phyloP scores from a whole-genome alignment of 2,888 invertebrate species.

The Drosophila setosimentum region DNA sequence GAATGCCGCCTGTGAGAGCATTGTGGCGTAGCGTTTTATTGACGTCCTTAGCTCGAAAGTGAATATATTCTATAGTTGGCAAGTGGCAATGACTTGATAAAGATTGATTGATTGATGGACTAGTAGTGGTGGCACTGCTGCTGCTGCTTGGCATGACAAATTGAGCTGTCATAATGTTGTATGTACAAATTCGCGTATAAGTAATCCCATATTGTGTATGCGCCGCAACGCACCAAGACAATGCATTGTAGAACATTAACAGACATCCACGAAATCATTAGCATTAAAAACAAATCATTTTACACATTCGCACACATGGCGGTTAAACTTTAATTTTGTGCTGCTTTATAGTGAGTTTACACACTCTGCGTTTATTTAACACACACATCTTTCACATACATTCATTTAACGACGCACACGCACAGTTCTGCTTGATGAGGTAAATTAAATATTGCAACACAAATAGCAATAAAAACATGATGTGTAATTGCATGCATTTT shows the following conservation, averaged over 20 bases:
- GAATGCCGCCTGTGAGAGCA: slow-evolving; percentile 22
- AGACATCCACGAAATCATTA: slow-evolving; percentile 30
- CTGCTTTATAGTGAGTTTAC: slow-evolving; percentile 32
- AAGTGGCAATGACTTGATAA: slow-evolving; percentile 65
- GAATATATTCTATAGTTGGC: slow-evolving; percentile 33
- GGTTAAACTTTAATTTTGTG: slow-evolving; percentile 53
- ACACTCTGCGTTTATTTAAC: slow-evolving; percentile 15
- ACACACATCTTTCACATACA: slow-evolving; percentile 1
- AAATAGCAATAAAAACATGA: slow-evolving; percentile 68
- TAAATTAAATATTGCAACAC: slow-evolving; percentile 76
- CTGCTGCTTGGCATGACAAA: slow-evolving; percentile 62
- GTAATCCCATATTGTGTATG: slow-evolving; percentile 54
- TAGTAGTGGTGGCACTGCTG: slow-evolving; percentile 2
- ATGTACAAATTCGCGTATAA: slow-evolving; percentile 27
- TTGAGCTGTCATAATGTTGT: slow-evolving; percentile 69
- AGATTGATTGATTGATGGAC: slow-evolving; percentile 58
- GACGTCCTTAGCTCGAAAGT: slow-evolving; percentile 62
- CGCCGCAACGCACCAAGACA: slow-evolving; percentile 24
- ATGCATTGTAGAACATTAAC: slow-evolving; percentile 24
- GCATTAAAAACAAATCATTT: slow-evolving; percentile 60
- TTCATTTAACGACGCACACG: slow-evolving; percentile 21
- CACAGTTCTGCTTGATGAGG: slow-evolving; percentile 52
- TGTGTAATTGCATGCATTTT: slow-evolving; percentile 54
- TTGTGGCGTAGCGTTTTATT: slow-evolving; percentile 47
- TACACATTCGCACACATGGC: slow-evolving; percentile 10